Evolutionary conservation across 2,888 invertebrate species (phyloP).

Genomic region (Hypomecis atomaria): DNA sequence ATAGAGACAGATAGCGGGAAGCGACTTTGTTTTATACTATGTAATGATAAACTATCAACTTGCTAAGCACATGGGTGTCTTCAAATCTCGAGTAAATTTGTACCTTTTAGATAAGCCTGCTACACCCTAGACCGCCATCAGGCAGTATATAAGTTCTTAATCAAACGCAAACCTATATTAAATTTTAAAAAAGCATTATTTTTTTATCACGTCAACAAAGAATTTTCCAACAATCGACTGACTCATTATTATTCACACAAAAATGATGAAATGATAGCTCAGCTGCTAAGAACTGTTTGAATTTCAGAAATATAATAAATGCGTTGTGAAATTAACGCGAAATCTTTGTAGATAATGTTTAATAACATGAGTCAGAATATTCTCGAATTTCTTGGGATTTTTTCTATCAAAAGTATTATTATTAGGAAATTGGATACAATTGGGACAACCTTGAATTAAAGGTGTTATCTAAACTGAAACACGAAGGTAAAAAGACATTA

Average conservation of each 20-base stretch:
- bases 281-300: conserved; percentile 17
- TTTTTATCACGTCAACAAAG: conserved; percentile 6
- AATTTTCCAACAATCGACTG: not conserved
- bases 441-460: conserved; percentile 4
- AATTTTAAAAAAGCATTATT: not conserved
- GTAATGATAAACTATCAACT: no score
- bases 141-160: no score
- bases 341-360: conserved; percentile 2
- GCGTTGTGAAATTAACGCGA: conserved; percentile 13
- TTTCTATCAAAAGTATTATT: conserved; percentile 1
- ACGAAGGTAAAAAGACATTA: no score
- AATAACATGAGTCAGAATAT: conserved; percentile 24
- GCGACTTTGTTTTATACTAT: no score
- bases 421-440: conserved; percentile 11
- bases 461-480: not conserved
- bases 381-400: not conserved
- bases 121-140: no score
- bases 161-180: no score
- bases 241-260: conserved; percentile 15
- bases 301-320: conserved; percentile 4
- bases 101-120: no score
- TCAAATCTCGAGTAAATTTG: no score
- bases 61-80: no score
- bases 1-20: no score
- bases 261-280: conserved; percentile 19